These are phyloP conservation scores for Emys orbicularis DNA, from an alignment of 2,797 vertebrate genomes.

Conservation along the genomic window DNA sequence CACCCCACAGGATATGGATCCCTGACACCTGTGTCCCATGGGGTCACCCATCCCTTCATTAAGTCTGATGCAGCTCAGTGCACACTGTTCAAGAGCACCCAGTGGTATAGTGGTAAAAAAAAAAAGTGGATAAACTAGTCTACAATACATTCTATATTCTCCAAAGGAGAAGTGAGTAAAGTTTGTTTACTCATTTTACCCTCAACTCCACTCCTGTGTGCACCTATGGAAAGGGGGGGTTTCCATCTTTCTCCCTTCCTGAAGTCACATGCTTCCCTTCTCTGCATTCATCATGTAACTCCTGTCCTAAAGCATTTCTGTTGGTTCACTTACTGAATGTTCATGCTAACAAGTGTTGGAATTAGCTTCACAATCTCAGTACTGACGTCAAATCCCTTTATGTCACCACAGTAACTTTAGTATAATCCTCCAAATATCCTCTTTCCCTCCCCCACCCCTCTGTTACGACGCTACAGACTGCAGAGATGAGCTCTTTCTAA, in stretches of 20 bases:
- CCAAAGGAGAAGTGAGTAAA: not conserved
- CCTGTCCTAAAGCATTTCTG: not conserved
- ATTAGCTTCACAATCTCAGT: conserved; percentile 56
- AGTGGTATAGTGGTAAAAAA: not conserved
- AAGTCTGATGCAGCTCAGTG: conserved; percentile 5
- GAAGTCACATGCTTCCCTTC: not conserved
- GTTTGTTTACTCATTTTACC: not conserved
- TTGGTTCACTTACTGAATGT: not conserved
- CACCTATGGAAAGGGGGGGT: not conserved
- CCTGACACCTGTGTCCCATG: not conserved
- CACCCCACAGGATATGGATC: not conserved
- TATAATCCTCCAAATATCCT: conserved; percentile 43
- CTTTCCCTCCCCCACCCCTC: not conserved
- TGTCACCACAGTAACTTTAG: conserved; percentile 1
- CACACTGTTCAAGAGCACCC: not conserved
- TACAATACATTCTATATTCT: not conserved
- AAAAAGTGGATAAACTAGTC: not conserved
- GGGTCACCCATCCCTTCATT: not conserved
- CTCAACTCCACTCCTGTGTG: not conserved
- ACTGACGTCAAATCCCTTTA: conserved; percentile 60
- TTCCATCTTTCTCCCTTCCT: not conserved
- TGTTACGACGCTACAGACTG: not conserved
- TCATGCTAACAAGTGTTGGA: not conserved
- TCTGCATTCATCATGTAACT: not conserved
- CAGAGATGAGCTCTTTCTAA: not conserved